Conservation (phyloP, 2,888 invertebrate species). For the Perithous albicinctus region DNA sequence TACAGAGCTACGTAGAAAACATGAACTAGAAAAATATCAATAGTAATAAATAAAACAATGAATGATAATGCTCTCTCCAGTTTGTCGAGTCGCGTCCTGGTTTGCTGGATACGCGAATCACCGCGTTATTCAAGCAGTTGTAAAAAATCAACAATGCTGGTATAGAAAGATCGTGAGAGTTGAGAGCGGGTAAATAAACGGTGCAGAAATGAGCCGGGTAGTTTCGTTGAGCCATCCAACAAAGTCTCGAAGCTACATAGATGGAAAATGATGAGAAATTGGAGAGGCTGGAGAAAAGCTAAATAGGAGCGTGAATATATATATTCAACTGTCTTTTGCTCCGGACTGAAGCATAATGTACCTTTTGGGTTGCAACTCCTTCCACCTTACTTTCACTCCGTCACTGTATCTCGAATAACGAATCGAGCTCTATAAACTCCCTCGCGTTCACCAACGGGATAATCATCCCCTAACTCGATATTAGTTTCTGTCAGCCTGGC, state of each 20-base stretch:
- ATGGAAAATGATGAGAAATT: conserved; percentile 7
- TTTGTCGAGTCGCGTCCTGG: background rate
- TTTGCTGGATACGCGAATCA: background rate
- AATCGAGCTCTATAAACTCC: conserved; percentile 31
- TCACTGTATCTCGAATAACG: background rate
- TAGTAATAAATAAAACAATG: background rate
- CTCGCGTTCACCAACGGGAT: conserved; percentile 58
- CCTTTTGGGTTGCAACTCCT: conserved; percentile 18
- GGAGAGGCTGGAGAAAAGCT: background rate
- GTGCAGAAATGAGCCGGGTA: background rate
- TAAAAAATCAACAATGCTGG: background rate
- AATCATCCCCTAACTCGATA: conserved; percentile 60
- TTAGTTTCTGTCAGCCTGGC: conserved; percentile 53
- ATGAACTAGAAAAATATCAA: too few relatives aligned
- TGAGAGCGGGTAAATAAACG: conserved; percentile 7
- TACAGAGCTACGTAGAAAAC: too few relatives aligned
- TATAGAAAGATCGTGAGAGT: background rate
- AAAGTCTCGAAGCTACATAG: background rate
- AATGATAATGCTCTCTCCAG: background rate
- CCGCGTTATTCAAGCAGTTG: background rate
- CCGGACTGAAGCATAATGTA: conserved; percentile 29
- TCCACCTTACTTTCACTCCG: conserved; percentile 4
- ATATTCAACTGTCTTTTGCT: conserved; percentile 11
- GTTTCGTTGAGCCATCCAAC: background rate
- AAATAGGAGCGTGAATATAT: conserved; percentile 9